Conservation (phyloP, 1,140 invertebrate species). For the Berghia stephanieae region DNA sequence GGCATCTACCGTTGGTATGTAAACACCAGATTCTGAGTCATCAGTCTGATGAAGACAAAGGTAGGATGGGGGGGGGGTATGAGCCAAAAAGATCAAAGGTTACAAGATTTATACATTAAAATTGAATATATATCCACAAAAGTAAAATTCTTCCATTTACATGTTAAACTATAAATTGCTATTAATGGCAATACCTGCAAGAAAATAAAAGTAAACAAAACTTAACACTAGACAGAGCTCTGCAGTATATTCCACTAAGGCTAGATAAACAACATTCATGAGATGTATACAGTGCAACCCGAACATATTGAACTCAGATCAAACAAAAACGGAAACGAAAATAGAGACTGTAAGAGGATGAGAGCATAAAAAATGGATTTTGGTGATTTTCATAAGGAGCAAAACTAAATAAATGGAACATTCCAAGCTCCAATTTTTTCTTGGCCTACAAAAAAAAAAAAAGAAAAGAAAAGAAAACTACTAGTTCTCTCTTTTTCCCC, state of each 20-base stretch:
- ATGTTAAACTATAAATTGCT: background rate
- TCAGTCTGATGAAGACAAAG: background rate
- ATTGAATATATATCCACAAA: background rate
- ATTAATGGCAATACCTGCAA: background rate
- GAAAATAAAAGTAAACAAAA: no score
- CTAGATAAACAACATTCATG: no score
- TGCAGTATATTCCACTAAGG: no score
- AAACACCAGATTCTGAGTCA: constrained; percentile 25
- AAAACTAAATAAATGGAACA: background rate
- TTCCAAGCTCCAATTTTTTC: background rate
- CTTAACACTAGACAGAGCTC: no score
- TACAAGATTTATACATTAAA: background rate
- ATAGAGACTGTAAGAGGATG: no score
- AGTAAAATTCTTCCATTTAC: background rate
- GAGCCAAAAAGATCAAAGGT: background rate
- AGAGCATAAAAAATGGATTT: no score
- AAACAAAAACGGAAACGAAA: no score
- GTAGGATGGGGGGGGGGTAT: background rate
- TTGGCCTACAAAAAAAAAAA: background rate
- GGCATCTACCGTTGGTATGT: constrained; percentile 60
- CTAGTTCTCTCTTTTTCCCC: background rate
- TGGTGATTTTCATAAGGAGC: background rate
- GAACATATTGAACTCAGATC: no score
- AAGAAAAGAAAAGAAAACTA: background rate
- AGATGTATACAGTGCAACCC: no score